These are phyloP conservation scores for Heliopora coerulea DNA, from an alignment of 92 coral and sea anemone genomes.

Conservation along the genomic window DNA sequence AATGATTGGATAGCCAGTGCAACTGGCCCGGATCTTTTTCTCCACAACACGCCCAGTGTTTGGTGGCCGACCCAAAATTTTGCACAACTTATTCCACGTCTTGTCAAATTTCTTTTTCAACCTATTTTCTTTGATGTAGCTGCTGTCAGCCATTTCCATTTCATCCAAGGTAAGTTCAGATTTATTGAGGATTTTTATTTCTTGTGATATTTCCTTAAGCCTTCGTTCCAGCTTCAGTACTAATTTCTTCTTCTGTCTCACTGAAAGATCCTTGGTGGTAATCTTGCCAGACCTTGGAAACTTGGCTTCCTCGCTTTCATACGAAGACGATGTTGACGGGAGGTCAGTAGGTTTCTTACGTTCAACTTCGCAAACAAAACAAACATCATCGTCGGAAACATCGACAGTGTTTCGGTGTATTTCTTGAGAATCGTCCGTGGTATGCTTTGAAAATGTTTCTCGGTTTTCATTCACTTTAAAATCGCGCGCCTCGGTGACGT, in stretches of 20 bases:
- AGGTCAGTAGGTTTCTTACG: not conserved
- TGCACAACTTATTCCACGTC: conserved; percentile 82
- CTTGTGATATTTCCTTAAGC: conserved; percentile 55
- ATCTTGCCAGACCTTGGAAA: conserved; percentile 2
- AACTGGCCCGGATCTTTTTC: conserved; percentile 56
- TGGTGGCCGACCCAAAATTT: conserved; percentile 69
- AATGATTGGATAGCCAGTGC: conserved; percentile 66
- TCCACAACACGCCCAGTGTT: conserved; percentile 87
- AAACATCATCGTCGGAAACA: conserved; percentile 26
- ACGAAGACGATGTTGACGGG: conserved; percentile 36
- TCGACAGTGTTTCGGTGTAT: not conserved
- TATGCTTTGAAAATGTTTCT: not conserved
- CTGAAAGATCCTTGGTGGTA: conserved; percentile 9
- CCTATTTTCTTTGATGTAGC: conserved; percentile 73
- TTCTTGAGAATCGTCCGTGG: not conserved
- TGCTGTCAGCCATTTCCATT: conserved; percentile 77
- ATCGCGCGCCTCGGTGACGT: conserved; percentile 35
- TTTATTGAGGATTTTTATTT: conserved; percentile 72
- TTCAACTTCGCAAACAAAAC: not conserved
- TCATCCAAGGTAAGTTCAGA: conserved; percentile 88
- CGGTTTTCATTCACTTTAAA: conserved; percentile 3
- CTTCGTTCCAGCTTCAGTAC: conserved; percentile 55
- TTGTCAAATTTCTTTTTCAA: conserved; percentile 69
- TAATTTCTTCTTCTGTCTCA: conserved; percentile 56
- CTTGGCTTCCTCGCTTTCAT: not conserved